phyloP scores from a whole-genome alignment of 2,113 vertebrate genomes.

The Lophotis ruficrista region DNA sequence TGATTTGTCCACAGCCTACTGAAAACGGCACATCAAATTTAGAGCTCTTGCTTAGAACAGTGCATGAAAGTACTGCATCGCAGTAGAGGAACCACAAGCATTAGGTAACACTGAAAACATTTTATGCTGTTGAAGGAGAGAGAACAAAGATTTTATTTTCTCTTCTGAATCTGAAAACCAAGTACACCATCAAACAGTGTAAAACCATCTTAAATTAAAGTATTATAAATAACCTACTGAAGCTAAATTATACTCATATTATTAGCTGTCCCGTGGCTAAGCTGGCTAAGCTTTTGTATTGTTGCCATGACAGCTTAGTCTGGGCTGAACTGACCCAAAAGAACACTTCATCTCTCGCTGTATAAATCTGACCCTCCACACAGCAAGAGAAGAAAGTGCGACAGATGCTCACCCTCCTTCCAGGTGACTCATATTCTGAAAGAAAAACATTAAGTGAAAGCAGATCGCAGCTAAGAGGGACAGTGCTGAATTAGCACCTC shows the following conservation, averaged over 20 bases:
- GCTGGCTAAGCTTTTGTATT: not conserved
- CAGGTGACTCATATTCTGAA: not conserved
- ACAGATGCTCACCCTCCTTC: not conserved
- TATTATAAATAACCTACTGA: not conserved
- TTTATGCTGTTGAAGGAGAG: not conserved
- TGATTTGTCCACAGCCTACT: not conserved
- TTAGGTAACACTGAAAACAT: not conserved
- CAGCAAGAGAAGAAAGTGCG: not conserved
- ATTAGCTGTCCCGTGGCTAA: not conserved
- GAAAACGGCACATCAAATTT: not conserved
- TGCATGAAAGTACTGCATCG: not conserved
- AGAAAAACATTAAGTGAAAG: not conserved
- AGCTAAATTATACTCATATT: not conserved
- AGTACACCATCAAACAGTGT: not conserved
- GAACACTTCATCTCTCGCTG: not conserved
- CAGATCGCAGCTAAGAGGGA: not conserved
- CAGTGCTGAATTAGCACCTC: not conserved
- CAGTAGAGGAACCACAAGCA: not conserved
- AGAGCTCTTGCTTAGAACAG: not conserved
- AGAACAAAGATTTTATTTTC: not conserved
- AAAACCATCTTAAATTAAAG: not conserved
- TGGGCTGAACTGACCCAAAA: not conserved
- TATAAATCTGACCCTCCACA: not conserved
- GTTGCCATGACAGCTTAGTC: slow-evolving; percentile 21
- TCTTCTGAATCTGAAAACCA: not conserved